These are phyloP conservation scores for Phyllostomus discolor DNA, from an alignment of 2,113 vertebrate species.

Conservation along the genomic window DNA sequence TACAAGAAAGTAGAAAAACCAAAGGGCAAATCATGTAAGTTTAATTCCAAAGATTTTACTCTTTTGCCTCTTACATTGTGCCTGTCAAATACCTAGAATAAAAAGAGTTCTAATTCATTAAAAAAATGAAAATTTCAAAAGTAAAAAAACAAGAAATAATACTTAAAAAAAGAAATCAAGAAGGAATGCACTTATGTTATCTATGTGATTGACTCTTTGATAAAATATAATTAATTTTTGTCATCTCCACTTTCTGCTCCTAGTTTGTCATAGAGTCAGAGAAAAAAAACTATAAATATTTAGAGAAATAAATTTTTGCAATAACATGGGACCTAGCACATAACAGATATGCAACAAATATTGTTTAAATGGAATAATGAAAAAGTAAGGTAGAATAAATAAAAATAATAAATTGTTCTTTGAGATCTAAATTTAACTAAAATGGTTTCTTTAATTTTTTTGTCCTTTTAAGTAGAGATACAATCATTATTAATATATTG, in stretches of 20 bases:
- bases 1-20: neutral
- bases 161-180: neutral
- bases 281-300: neutral
- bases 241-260: neutral
- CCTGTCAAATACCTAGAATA: neutral
- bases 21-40: neutral
- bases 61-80: neutral
- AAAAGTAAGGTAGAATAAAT: neutral
- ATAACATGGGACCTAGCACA: neutral
- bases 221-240: neutral
- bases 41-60: neutral
- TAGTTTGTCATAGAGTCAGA: neutral
- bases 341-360: neutral
- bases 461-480: neutral
- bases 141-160: too few species aligned
- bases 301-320: neutral
- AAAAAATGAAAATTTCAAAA: too few species aligned
- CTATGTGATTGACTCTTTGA: neutral
- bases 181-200: neutral
- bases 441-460: neutral
- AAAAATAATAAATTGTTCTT: neutral
- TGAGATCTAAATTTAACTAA: conserved; percentile 1
- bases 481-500: neutral
- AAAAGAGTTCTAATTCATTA: neutral
- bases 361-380: neutral